Conservation (phyloP, 2,888 invertebrate genomes). For the Iselma pallidipennis region DNA sequence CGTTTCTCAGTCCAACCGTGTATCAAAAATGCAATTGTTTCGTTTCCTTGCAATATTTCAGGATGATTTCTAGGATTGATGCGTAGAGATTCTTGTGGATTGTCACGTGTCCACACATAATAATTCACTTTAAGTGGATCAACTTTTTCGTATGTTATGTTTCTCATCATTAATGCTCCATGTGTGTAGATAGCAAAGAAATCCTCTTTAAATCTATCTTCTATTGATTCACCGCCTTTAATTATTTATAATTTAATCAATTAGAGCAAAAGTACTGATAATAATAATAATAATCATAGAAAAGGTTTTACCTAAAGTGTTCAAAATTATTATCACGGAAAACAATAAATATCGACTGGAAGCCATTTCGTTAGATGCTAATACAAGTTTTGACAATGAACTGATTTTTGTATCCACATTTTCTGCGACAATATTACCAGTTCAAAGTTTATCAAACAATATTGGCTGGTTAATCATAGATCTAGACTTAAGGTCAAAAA, state of each 20-base stretch:
- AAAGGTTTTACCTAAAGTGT: not conserved
- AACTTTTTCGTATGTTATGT: conserved; percentile 34
- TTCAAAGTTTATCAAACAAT: no score
- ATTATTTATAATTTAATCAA: not conserved
- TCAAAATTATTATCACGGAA: not conserved
- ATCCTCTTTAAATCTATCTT: conserved; percentile 32
- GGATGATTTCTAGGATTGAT: conserved; percentile 32
- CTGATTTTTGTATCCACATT: no score
- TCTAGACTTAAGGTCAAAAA: no score
- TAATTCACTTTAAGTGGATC: conserved; percentile 36
- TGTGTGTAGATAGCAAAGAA: conserved; percentile 41
- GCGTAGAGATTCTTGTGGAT: conserved; percentile 30
- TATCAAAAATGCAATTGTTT: conserved; percentile 37
- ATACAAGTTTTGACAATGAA: no score
- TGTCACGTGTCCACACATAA: conserved; percentile 32
- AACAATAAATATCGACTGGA: not conserved
- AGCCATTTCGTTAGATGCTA: not conserved
- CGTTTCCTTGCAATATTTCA: conserved; percentile 24
- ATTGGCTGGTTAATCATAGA: no score
- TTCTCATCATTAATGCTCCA: conserved; percentile 33
- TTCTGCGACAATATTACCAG: no score
- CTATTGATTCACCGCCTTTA: conserved; percentile 18
- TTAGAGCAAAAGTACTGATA: not conserved
- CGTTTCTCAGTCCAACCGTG: conserved; percentile 42
- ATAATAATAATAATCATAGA: not conserved